Percentiles rank a stretch among this genome's conserved stretches.
Evolutionary conservation across 2,888 invertebrate species (phyloP).

Genomic region (Agonopterix heracliana): DNA sequence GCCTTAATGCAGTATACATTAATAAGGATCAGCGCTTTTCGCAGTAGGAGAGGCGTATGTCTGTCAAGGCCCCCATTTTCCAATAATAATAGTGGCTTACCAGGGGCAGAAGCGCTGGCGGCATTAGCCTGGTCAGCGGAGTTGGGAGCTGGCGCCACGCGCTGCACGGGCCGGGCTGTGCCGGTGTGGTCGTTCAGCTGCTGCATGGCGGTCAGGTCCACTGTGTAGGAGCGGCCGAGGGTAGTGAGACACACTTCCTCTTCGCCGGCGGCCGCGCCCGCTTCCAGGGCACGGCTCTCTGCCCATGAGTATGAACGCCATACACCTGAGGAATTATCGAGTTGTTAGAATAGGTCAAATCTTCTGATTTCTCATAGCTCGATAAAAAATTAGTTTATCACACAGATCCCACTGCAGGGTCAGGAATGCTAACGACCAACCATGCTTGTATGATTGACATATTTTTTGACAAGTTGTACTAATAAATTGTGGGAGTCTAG

Average conservation of each 20-base stretch:
- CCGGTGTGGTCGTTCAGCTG: conserved; percentile 99
- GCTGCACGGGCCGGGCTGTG: conserved; percentile 93
- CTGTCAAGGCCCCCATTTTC: neutral
- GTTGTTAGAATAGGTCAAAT: no score
- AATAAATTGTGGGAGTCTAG: no score
- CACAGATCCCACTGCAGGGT: no score
- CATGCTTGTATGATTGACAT: no score
- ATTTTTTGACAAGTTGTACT: no score
- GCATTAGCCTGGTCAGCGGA: conserved; percentile 24
- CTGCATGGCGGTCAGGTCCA: conserved; percentile 98
- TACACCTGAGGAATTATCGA: conserved; percentile 70
- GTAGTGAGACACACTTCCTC: conserved; percentile 96
- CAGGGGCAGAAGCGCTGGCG: conserved; percentile 26
- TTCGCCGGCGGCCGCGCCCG: conserved; percentile 94
- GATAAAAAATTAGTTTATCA: no score
- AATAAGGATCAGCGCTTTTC: no score
- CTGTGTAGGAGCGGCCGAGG: conserved; percentile 94
- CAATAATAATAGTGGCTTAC: conserved; percentile 13
- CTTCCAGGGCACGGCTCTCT: conserved; percentile 96
- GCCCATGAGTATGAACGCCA: conserved; percentile 95
- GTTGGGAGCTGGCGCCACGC: conserved; percentile 76
- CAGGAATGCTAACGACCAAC: no score
- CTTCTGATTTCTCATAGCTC: no score
- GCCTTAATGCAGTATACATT: no score
- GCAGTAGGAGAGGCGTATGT: no score